Evolutionary conservation across 2,888 invertebrate species (phyloP).

Genomic region (Eudasyphora cyanicolor): DNA sequence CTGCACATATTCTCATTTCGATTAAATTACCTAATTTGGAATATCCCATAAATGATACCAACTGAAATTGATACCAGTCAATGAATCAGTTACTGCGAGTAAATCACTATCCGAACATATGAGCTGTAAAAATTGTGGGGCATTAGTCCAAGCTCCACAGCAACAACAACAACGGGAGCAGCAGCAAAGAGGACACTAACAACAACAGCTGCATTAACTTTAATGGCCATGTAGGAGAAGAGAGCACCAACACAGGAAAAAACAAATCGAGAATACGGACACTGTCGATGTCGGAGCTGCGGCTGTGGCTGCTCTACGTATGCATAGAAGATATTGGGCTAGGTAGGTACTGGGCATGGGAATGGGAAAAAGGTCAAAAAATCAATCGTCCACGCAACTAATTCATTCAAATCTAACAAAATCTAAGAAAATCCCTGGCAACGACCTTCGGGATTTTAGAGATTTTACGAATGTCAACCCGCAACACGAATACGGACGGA

Average conservation of each 20-base stretch:
- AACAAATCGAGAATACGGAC: not conserved
- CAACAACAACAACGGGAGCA: not conserved
- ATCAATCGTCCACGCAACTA: slow-evolving; percentile 80
- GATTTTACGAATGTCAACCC: slow-evolving; percentile 80
- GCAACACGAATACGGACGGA: slow-evolving; percentile 59
- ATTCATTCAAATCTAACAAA: slow-evolving; percentile 80
- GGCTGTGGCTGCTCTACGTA: no score
- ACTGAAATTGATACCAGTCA: not conserved
- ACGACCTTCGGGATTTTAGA: slow-evolving; percentile 80
- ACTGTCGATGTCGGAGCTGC: not conserved
- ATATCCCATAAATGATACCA: slow-evolving; percentile 5
- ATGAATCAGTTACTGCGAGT: not conserved
- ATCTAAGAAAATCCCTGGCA: slow-evolving; percentile 80
- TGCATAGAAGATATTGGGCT: not conserved
- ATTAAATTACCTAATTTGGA: not conserved
- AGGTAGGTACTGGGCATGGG: not conserved
- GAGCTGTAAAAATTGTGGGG: slow-evolving; percentile 30
- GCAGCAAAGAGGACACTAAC: slow-evolving; percentile 14
- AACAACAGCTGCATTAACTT: slow-evolving; percentile 2
- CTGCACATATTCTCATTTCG: not conserved
- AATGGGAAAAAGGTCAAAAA: slow-evolving; percentile 78
- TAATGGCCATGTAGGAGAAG: not conserved
- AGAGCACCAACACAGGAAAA: no score
- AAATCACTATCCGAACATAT: slow-evolving; percentile 28
- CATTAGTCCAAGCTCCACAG: slow-evolving; percentile 6